Evolutionary conservation across 2,113 vertebrate genomes (phyloP).

Genomic region (Centropus unirufus): DNA sequence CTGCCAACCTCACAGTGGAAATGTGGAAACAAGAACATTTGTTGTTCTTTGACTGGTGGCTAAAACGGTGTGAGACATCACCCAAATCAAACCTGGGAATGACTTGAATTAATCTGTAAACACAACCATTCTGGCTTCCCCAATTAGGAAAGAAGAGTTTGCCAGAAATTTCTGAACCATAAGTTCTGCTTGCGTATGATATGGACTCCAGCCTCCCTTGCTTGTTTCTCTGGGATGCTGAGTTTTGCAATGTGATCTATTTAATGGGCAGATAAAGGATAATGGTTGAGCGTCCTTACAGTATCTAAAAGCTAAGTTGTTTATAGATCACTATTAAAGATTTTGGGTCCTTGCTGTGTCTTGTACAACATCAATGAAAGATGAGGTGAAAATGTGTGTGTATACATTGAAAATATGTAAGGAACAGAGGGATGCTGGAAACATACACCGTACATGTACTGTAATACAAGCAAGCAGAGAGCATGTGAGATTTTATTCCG

Average conservation of each 20-base stretch:
- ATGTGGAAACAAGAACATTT: not conserved
- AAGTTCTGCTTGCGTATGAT: not conserved
- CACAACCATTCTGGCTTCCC: not conserved
- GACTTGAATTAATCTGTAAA: not conserved
- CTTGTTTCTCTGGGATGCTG: not conserved
- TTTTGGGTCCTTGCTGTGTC: not conserved
- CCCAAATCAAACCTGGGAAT: not conserved
- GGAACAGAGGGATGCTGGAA: not conserved
- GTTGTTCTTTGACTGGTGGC: not conserved
- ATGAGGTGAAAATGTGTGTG: not conserved
- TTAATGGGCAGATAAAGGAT: not conserved
- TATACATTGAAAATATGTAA: not conserved
- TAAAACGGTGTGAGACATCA: not conserved
- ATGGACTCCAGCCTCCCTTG: not conserved
- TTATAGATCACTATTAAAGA: not conserved
- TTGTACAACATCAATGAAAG: not conserved
- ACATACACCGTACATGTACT: not conserved
- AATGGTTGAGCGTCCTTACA: not conserved
- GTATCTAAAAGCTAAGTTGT: not conserved
- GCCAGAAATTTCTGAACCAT: not conserved
- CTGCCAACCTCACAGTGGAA: not conserved
- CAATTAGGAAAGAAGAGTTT: not conserved
- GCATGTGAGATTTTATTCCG: not conserved
- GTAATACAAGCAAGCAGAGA: not conserved
- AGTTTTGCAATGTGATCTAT: not conserved